These are phyloP conservation scores for Drosophila anomalata DNA, from an alignment of 2,888 invertebrate species.

Conservation along the genomic window DNA sequence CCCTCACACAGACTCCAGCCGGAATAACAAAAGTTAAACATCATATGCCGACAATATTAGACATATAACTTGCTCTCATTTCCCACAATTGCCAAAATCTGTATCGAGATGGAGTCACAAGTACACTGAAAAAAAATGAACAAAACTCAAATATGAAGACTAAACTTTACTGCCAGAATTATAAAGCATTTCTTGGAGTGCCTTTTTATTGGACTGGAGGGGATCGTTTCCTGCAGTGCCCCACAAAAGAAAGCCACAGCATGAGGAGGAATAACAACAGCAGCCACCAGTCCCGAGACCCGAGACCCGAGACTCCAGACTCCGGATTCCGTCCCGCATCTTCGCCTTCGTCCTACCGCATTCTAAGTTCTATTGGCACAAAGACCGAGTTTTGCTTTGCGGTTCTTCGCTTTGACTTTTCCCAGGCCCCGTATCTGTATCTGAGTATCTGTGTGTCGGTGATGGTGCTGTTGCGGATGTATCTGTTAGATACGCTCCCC, in stretches of 20 bases:
- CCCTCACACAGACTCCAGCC: constrained; percentile 29
- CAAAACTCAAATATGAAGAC: not conserved
- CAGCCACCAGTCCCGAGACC: constrained; percentile 3
- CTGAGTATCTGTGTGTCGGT: not conserved
- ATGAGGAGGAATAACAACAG: constrained; percentile 23
- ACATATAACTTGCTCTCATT: constrained; percentile 47
- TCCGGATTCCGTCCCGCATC: not conserved
- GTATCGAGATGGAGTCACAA: not conserved
- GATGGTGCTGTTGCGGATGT: constrained; percentile 41
- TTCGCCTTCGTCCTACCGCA: constrained; percentile 65
- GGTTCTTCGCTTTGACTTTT: constrained; percentile 50
- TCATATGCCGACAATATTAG: constrained; percentile 58
- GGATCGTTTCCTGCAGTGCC: constrained; percentile 59
- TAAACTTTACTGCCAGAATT: not conserved
- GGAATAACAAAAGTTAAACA: constrained; percentile 3
- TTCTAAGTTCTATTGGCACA: constrained; percentile 81
- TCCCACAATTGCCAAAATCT: constrained; percentile 37
- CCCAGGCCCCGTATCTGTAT: constrained; percentile 38
- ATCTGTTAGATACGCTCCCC: constrained; percentile 66
- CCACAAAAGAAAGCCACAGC: constrained; percentile 27
- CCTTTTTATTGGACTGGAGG: not conserved
- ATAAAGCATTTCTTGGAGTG: not conserved
- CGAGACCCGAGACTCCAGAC: not conserved
- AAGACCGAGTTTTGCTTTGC: constrained; percentile 78
- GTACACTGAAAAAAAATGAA: constrained; percentile 14